Evolutionary conservation across 2,797 vertebrate genomes (phyloP), one percentile per base, ranked within the genome.

Genomic region (Anguilla marmorata): DNA sequence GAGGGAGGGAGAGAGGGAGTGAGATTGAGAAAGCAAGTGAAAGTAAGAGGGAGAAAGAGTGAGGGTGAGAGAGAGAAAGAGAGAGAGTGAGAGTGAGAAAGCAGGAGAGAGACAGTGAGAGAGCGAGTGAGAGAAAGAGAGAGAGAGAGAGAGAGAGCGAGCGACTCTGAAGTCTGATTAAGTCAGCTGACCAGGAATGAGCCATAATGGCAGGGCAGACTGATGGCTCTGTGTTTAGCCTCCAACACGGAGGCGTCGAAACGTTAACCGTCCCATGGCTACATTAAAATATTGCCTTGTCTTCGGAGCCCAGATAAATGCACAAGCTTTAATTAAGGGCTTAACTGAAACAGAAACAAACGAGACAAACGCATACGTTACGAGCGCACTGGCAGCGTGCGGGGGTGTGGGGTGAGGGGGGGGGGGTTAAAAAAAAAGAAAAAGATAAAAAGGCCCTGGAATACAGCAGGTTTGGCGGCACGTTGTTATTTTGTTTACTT

Each of bases 131-230:
- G 27, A 60, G 90, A 90, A 86, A 90, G 58, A 63, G 21, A 63
- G 58, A 3, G 3, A 21, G 60, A 66, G 21, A 24, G 63, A 27
- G 24, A 24, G 60, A 24, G 58, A 24, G 58, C 16, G 12, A 16
- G 54, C 6, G 21, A 88, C 89, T 85, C 69, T 37, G 74, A 90
- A 89, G 91, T 90, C 93, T 94, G 93, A 92, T 96, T 94, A 94
- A 95, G 96, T 91, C 92, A 93, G 93, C 90, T 90, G 93, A 88
- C 21, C 90, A 91, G 90, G 90, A 90, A 91, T 3, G 85, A 90
- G 84, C 85, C 74, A 89, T 92, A 91, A 93, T 90, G 90, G 86
- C 89, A 92, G 85, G 56, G 89, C 56, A 88, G 90, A 90, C 92
- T 93, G 94, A 92, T 48, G 82, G 85, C 30, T 80, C 58, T 88